Evolutionary conservation across 2,113 vertebrate genomes (phyloP).

Genomic region (Pituophis catenifer): DNA sequence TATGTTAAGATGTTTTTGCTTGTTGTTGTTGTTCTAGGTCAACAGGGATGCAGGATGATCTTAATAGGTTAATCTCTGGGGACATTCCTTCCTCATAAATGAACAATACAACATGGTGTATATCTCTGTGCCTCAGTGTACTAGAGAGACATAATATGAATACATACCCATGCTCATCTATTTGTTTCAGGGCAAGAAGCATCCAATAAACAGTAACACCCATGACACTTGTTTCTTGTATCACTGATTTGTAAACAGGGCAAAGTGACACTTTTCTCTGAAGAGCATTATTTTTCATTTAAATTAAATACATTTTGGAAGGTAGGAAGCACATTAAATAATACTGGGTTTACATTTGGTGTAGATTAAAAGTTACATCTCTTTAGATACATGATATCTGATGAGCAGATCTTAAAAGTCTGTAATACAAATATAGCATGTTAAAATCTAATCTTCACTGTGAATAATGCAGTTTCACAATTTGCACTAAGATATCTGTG

Average conservation of each 20-base stretch:
- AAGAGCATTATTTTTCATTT: slow-evolving; percentile 52
- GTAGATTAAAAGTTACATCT: slow-evolving; percentile 42
- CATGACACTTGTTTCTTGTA: slow-evolving; percentile 27
- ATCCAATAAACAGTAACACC: neutral
- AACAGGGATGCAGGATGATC: neutral
- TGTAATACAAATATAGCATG: slow-evolving; percentile 31
- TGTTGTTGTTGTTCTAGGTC: neutral
- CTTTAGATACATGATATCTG: slow-evolving; percentile 20
- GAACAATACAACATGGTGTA: neutral
- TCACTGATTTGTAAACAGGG: slow-evolving; percentile 39
- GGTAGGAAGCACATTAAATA: slow-evolving; percentile 49
- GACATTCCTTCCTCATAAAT: neutral
- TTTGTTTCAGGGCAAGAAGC: neutral
- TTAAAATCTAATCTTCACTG: slow-evolving; percentile 28
- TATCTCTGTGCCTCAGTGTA: neutral
- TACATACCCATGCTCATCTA: neutral
- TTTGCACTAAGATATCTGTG: slow-evolving; percentile 29
- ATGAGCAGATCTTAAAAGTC: slow-evolving; percentile 39
- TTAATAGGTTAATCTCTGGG: neutral
- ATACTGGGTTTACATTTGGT: slow-evolving; percentile 34
- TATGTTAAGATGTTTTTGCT: neutral
- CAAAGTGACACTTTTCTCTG: slow-evolving; percentile 41
- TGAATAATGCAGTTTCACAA: slow-evolving; percentile 24
- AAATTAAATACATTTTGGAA: slow-evolving; percentile 50
- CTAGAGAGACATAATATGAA: neutral